Evolutionary conservation across 1,140 invertebrate genomes (phyloP), one percentile per base, ranked within the genome.

Genomic region (Zaprionus nigranus): DNA sequence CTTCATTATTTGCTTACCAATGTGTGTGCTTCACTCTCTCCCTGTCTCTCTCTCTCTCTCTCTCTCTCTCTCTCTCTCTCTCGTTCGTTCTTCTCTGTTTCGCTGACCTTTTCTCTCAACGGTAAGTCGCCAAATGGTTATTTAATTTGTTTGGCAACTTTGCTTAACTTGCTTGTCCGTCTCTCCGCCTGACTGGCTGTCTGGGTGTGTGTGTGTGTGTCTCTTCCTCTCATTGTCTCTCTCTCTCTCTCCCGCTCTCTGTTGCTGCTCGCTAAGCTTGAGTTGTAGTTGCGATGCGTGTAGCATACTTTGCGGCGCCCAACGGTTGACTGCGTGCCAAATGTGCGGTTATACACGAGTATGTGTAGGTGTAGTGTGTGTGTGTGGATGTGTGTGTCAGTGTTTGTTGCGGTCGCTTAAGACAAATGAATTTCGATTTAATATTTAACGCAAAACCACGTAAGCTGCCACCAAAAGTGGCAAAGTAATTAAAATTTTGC

Each of bases 401-500:
- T 22, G 58, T 43, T 62, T 49, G 61, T 34, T 75, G 73, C 26
- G 77, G 77, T 76, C 57, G 73, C 67, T 79, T 80, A 74, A 86
- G 77, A 80, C 80, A 88, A 87, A 86, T 78, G 77, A 66, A 78
- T 81, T 79, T 80, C 71, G 77, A 80, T 83, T 86, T 70, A 28
- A 71, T 86, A 87, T 87, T 86, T 80, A 80, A 68, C 66, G 57
- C 58, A 64, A 57, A 88, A 66, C 84, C 83, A 57, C 83, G 70
- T 67, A 80, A 65, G 62, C 83, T 71, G 84, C 65, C 79, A 68
- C 72, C 65, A 78, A 80, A 78, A 72, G 73, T 88, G 84, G 63
- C 76, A 86, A 87, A 80, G 77, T 80, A 83, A 88, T 86, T 83
- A 87, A 78, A 88, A 83, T 79, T 79, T 82, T 57, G 34, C 58